Percentiles rank a stretch among this genome's conserved stretches.
Evolutionary conservation across 1,140 invertebrate species (phyloP).

Genomic region (Calliphora vicina): DNA sequence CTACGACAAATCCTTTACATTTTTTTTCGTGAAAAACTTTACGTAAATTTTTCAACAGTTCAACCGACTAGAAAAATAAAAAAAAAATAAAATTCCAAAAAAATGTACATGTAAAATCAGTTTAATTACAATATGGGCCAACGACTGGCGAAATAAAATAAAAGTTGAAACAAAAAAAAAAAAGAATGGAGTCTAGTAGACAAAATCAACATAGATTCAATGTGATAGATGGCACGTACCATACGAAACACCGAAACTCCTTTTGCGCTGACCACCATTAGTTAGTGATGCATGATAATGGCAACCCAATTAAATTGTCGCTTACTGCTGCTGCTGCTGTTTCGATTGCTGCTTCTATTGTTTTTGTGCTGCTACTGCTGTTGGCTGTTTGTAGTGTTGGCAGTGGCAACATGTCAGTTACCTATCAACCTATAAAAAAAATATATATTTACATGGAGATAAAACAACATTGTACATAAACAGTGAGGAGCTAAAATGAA

Average conservation of each 20-base stretch:
- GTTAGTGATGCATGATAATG: background rate
- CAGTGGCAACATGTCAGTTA: background rate
- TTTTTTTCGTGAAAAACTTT: background rate
- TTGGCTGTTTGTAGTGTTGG: background rate
- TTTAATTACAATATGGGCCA: background rate
- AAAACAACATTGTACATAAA: background rate
- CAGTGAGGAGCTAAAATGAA: background rate
- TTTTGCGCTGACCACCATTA: background rate
- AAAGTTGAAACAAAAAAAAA: background rate
- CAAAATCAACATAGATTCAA: background rate
- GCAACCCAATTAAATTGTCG: slow-evolving; percentile 13
- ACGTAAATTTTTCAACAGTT: background rate
- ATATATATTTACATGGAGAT: background rate
- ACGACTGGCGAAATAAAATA: background rate
- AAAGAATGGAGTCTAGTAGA: background rate
- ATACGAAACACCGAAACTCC: background rate
- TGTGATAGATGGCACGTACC: background rate
- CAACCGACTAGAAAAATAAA: background rate
- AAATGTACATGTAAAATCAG: background rate
- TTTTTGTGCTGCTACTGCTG: background rate
- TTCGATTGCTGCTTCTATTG: background rate
- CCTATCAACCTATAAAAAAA: background rate
- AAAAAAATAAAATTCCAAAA: background rate
- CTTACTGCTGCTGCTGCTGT: background rate
- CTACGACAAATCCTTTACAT: background rate